Evolutionary conservation across 2,888 invertebrate species (phyloP).

Genomic region (Lepidocyrtoides sp.): DNA sequence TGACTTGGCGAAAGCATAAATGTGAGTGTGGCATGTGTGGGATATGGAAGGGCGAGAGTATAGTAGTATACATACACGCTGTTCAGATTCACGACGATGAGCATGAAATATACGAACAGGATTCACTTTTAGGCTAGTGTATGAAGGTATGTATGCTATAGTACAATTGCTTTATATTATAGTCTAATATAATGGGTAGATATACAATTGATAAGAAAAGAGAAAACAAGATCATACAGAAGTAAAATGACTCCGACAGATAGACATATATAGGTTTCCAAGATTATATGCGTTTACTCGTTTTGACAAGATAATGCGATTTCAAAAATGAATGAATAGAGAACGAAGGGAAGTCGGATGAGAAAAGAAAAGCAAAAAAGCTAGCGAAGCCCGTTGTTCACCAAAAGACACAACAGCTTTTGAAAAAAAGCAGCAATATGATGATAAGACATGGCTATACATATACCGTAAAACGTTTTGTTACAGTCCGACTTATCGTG

Average conservation of each 20-base stretch:
- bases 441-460: too few species aligned
- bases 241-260: background rate
- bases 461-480: too few species aligned
- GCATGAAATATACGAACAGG: background rate
- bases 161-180: too few species aligned
- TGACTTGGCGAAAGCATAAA: background rate
- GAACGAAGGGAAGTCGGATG: background rate
- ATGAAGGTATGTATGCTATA: too few species aligned
- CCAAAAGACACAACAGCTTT: too few species aligned
- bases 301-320: slow-evolving; percentile 73
- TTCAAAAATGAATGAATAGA: slow-evolving; percentile 50
- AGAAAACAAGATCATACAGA: background rate
- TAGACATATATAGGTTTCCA: slow-evolving; percentile 45
- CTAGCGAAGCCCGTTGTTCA: background rate
- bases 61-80: background rate
- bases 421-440: too few species aligned
- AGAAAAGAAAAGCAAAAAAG: background rate
- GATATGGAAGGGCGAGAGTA: background rate
- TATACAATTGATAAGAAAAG: background rate
- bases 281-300: slow-evolving; percentile 63
- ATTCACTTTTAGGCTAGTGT: background rate
- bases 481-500: too few species aligned
- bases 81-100: background rate
- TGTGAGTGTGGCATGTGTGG: slow-evolving; percentile 20
- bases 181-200: background rate